phyloP scores from a whole-genome alignment of 2,797 vertebrate species.

The Bufotes viridis region DNA sequence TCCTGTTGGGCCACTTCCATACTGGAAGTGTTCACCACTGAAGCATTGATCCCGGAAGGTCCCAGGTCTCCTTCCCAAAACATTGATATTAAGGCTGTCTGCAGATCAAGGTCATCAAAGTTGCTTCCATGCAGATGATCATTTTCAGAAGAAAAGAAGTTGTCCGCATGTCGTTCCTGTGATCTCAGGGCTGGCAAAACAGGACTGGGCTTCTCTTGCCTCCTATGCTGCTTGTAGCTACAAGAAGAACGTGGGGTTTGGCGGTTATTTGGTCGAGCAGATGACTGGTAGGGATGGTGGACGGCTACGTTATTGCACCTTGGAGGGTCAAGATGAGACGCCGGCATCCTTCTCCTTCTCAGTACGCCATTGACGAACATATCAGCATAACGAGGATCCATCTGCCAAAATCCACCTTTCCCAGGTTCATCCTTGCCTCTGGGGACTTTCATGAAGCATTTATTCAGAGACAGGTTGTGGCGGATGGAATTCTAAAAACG shows the following conservation, averaged over 20 bases:
- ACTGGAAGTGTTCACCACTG: conserved; percentile 56
- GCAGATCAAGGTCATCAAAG: conserved; percentile 86
- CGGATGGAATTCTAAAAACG: conserved; percentile 83
- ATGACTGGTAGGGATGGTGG: conserved; percentile 65
- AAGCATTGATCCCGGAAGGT: conserved; percentile 28
- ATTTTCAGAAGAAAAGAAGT: conserved; percentile 43
- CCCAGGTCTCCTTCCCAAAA: conserved; percentile 78
- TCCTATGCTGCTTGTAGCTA: conserved; percentile 41
- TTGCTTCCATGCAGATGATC: conserved; percentile 73
- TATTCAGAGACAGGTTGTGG: conserved; percentile 87
- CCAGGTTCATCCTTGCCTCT: conserved; percentile 85
- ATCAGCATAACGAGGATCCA: conserved; percentile 83
- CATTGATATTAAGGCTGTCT: conserved; percentile 81
- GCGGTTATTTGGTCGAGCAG: neutral
- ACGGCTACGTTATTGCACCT: conserved; percentile 72
- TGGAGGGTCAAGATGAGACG: conserved; percentile 75
- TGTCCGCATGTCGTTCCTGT: conserved; percentile 49
- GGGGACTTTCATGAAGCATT: conserved; percentile 88
- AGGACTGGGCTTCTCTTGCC: conserved; percentile 53
- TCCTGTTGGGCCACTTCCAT: conserved; percentile 58
- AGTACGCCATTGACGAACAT: conserved; percentile 88
- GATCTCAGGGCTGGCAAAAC: conserved; percentile 51
- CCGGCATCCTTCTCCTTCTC: conserved; percentile 82
- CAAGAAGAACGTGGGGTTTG: conserved; percentile 37
- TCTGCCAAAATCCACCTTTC: conserved; percentile 87